Conservation (phyloP, 1,140 invertebrate genomes). For the Lucilia sericata region DNA sequence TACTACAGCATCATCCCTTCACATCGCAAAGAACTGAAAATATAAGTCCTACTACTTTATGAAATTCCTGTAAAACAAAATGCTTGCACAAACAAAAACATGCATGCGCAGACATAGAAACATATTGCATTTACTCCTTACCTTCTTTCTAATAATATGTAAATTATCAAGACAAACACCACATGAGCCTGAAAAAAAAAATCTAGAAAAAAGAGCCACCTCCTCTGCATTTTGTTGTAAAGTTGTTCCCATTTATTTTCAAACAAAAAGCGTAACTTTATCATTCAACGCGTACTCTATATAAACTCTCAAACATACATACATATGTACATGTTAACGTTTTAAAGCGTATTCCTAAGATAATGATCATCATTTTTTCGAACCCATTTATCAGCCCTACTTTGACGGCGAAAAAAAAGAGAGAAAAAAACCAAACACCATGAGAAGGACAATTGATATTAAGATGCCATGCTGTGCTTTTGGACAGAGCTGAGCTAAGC, state of each 20-base stretch:
- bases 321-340: too few relatives aligned
- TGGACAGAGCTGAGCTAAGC: not conserved
- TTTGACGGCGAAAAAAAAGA: conserved; percentile 11
- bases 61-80: too few relatives aligned
- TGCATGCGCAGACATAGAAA: not conserved
- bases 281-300: not conserved
- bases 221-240: conserved; percentile 21
- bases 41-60: too few relatives aligned
- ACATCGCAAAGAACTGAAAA: too few relatives aligned
- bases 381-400: conserved; percentile 41
- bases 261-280: not conserved
- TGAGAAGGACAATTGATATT: conserved; percentile 39
- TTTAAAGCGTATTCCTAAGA: conserved; percentile 1
- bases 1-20: too few relatives aligned
- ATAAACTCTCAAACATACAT: not conserved
- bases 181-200: not conserved
- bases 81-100: too few relatives aligned
- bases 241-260: conserved; percentile 6
- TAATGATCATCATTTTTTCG: conserved; percentile 37
- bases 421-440: not conserved
- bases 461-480: conserved; percentile 39
- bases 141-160: not conserved
- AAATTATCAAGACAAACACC: conserved; percentile 14
- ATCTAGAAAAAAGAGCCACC: not conserved
- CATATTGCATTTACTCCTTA: not conserved